Evolutionary conservation across 2,797 vertebrate genomes (phyloP).

Genomic region (Cyprinella venusta): DNA sequence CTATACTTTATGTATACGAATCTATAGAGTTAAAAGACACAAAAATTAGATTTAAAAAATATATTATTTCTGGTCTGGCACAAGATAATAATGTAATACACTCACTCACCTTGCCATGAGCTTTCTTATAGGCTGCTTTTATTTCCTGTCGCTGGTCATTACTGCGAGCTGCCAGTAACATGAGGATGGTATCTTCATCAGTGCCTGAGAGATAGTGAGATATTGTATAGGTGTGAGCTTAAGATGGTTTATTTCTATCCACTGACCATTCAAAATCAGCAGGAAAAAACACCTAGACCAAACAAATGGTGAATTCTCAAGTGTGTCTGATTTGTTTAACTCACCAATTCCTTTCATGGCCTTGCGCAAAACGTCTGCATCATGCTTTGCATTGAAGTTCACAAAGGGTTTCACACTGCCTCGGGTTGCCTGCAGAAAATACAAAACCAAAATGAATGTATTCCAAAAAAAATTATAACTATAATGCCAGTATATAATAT

Average conservation of each 20-base stretch:
- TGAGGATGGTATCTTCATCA: slow-evolving; percentile 89
- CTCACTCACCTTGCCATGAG: slow-evolving; percentile 87
- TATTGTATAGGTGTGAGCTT: not conserved
- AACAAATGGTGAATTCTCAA: not conserved
- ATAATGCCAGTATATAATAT: not conserved
- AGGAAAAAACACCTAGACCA: not conserved
- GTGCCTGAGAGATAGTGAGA: slow-evolving; percentile 80
- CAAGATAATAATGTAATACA: slow-evolving; percentile 6
- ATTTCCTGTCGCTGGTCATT: slow-evolving; percentile 93
- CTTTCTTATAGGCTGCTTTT: slow-evolving; percentile 85
- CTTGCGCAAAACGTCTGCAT: slow-evolving; percentile 89
- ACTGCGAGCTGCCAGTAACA: slow-evolving; percentile 83
- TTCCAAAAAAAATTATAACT: not conserved
- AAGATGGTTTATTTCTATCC: not conserved
- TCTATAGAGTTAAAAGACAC: not conserved
- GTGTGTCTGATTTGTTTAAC: slow-evolving; percentile 21
- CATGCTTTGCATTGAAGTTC: slow-evolving; percentile 88
- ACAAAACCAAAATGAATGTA: not conserved
- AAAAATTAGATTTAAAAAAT: not conserved
- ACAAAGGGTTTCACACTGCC: slow-evolving; percentile 83
- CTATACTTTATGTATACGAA: not conserved
- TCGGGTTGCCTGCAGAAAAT: slow-evolving; percentile 66
- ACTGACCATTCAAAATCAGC: not conserved
- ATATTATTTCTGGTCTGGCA: not conserved
- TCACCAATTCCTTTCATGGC: slow-evolving; percentile 98